phyloP scores from a whole-genome alignment of 2,797 vertebrate genomes.

The Phyllotis vaccarum region DNA sequence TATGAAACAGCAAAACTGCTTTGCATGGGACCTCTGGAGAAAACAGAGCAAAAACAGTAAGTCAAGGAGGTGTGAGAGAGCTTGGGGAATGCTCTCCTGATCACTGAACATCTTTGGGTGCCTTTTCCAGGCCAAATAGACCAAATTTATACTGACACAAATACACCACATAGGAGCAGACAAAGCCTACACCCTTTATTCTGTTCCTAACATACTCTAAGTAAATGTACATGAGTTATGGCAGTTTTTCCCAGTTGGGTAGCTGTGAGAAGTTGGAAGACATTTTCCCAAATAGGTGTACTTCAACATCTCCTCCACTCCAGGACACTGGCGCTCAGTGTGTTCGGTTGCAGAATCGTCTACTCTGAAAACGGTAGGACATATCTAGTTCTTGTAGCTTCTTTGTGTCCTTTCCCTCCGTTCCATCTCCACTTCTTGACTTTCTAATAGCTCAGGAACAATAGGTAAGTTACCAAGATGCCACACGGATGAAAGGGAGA shows the following conservation, averaged over 20 bases:
- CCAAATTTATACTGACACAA: not conserved
- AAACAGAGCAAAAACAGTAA: constrained; percentile 15
- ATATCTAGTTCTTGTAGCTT: not conserved
- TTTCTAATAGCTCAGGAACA: not conserved
- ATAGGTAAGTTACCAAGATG: not conserved
- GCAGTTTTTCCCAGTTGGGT: not conserved
- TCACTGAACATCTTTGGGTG: not conserved
- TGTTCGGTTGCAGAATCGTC: not conserved
- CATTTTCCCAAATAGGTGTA: not conserved
- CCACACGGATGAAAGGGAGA: not conserved
- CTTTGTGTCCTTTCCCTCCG: not conserved
- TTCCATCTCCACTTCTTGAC: not conserved
- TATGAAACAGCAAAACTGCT: constrained; percentile 39
- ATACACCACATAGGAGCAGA: not conserved
- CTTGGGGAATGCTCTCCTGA: not conserved
- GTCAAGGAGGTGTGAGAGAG: not conserved
- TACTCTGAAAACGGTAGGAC: not conserved
- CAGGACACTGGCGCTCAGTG: not conserved
- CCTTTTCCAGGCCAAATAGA: constrained; percentile 10
- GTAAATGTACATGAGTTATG: not conserved
- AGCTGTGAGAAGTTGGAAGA: not conserved
- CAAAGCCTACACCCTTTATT: not conserved
- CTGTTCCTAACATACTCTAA: constrained; percentile 7
- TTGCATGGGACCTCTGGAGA: constrained; percentile 3
- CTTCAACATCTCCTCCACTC: not conserved